Base-by-base conservation (phyloP, 1,140 invertebrate species). In the Adelges cooleyi region DNA sequence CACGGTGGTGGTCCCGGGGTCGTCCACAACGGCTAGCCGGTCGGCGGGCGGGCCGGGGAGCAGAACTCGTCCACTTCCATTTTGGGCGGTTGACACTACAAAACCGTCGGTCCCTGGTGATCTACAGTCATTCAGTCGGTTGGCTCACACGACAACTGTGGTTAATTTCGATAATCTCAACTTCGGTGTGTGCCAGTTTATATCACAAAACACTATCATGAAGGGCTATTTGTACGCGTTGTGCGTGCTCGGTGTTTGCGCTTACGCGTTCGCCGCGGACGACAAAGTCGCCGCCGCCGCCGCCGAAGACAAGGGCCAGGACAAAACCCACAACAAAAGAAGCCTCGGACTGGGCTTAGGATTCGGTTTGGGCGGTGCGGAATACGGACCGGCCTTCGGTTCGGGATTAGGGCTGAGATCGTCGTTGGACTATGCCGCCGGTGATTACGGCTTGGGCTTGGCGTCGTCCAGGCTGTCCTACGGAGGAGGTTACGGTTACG, bases 331-430 rank as follows among this genome's bases (percentile, higher is more conserved):
- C 11, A 33, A 33, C 29, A 68, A 68, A 44, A 51, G 67, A 10
- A 27, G 42, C 1, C 38, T 68, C 33, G 78, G 78, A 67, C 52
- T 81, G 67, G 79, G 82, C 38, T 82, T 80, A 66, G 80, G 81
- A 6, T 80, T 80, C 69, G 11, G 11, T 11, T 33, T 6, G 5
- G 29, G 29, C 11, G 82, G 82, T n/a, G 79, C 29, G 80, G 50
- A 29, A 56, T 38, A 20, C 38, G 2, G 29, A 20, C 40, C 53
- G 22, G 17, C 40, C 22, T 10, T 17, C 8, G 11, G 51, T n/a
- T 11, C 29, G 11, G 29, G 29, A 6, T 33, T 33, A 33, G 29
- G 29, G 5, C 11, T 33, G 29, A 33, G 11, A 33, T 6, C 29
- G 11, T 6, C 29, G 11, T 5, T 11, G 11, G 5, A 11, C 5